phyloP scores from a whole-genome alignment of 2,888 invertebrate species.

The Tenthredo scrophulariae region DNA sequence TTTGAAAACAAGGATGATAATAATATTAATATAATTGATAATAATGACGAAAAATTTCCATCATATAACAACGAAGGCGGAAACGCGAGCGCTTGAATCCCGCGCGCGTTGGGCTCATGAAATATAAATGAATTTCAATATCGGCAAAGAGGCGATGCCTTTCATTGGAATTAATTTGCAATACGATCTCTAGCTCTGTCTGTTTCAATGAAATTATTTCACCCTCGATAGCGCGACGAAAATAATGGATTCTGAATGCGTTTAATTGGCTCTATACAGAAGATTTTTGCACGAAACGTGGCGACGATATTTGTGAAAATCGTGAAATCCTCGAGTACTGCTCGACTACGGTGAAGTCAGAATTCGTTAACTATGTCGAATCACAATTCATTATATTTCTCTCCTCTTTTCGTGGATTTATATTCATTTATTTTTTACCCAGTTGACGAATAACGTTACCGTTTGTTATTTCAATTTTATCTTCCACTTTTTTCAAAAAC shows the following conservation, averaged over 20 bases:
- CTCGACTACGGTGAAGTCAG: not conserved
- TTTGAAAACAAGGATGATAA: conserved; percentile 3
- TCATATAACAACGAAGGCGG: conserved; percentile 33
- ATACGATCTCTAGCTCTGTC: conserved; percentile 36
- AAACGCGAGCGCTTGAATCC: conserved; percentile 58
- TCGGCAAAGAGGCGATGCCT: conserved; percentile 51
- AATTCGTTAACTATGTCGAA: conserved; percentile 22
- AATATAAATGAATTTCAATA: conserved; percentile 55
- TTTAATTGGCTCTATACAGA: conserved; percentile 43
- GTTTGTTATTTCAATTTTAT: not conserved
- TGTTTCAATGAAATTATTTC: conserved; percentile 51
- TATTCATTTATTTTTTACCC: conserved; percentile 11
- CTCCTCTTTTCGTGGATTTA: not conserved
- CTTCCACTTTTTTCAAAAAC: not conserved
- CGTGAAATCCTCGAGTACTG: not conserved
- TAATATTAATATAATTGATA: conserved; percentile 11
- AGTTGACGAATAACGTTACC: not conserved
- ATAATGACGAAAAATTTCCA: not conserved
- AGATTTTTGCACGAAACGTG: not conserved
- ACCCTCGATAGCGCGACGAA: conserved; percentile 40
- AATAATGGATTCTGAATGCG: conserved; percentile 48
- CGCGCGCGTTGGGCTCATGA: conserved; percentile 59
- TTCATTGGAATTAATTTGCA: conserved; percentile 53
- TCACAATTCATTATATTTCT: conserved; percentile 1
- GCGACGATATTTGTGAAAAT: conserved; percentile 13